These are phyloP conservation scores for Sebastes hubbsi DNA, from an alignment of 2,797 vertebrate genomes.

Conservation along the genomic window DNA sequence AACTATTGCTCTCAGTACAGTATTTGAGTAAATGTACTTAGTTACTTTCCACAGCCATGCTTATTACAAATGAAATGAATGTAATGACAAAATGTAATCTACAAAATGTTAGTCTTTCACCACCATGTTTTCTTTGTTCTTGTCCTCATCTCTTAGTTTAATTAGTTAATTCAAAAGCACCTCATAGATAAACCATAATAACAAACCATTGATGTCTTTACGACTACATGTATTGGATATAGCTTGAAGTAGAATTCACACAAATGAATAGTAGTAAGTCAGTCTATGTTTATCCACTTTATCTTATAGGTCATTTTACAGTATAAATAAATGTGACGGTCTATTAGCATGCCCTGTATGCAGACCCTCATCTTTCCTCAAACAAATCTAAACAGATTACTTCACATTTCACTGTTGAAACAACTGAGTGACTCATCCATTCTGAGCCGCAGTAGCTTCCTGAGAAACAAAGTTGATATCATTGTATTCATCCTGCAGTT, in stretches of 20 bases:
- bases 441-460: neutral
- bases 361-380: neutral
- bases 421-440: slow-evolving; percentile 8
- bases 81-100: neutral
- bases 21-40: neutral
- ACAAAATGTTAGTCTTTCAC: neutral
- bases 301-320: neutral
- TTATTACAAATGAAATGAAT: neutral
- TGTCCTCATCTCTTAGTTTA: neutral
- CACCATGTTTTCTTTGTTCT: neutral
- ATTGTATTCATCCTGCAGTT: slow-evolving; percentile 40
- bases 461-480: slow-evolving; percentile 33
- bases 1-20: neutral
- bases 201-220: neutral
- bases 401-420: slow-evolving; percentile 5
- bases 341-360: neutral
- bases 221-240: neutral
- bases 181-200: neutral
- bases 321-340: neutral
- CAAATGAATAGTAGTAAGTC: neutral
- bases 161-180: neutral
- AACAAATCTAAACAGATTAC: neutral
- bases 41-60: neutral
- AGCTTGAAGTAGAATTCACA: neutral
- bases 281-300: neutral